Base-by-base conservation (phyloP, 2,888 invertebrate genomes). In the Cerastis rubricosa region DNA sequence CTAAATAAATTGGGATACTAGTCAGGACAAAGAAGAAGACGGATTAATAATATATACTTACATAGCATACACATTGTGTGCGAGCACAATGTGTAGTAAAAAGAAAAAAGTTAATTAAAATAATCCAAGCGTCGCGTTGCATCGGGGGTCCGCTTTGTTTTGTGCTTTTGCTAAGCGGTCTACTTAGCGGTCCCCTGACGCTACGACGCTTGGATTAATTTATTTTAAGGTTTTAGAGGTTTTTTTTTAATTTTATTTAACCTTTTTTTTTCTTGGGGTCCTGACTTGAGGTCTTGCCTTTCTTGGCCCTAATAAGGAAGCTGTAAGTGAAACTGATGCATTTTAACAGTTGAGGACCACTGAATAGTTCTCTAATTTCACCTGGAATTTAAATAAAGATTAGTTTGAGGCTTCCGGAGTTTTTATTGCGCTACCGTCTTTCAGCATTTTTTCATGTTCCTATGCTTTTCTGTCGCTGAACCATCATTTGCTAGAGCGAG, bases 251-350 rank as follows among this genome's bases (percentile, higher is more conserved):
- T n/a, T n/a, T n/a, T n/a, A n/a, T n/a, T n/a, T n/a, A n/a, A n/a
- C n/a, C n/a, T n/a, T n/a, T n/a, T n/a, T n/a, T n/a, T n/a, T n/a
- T n/a, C n/a, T n/a, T n/a, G n/a, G n/a, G n/a, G n/a, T n/a, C n/a
- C n/a, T n/a, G n/a, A n/a, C n/a, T n/a, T n/a, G n/a, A n/a, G n/a
- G n/a, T n/a, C 19, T 14, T 68, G 9, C 82, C 82, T 11, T 59
- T 65, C 29, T 78, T 86, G 1, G 84, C 74, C 7, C 57, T 17
- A 45, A 74, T 78, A 25, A 85, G 86, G 57, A 75, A 83, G 43
- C 85, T 84, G 68, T 87, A 90, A 0, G 90, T 90, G 54, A 87
- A 90, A 19, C 85, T 78, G 1, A 82, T 75, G 61, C 84, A 84
- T 84, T 84, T 87, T 47, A 87, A 84, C 29, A 90, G 81, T 65